Evolutionary conservation across 2,888 invertebrate genomes (phyloP).

Genomic region (Troilus luridus): DNA sequence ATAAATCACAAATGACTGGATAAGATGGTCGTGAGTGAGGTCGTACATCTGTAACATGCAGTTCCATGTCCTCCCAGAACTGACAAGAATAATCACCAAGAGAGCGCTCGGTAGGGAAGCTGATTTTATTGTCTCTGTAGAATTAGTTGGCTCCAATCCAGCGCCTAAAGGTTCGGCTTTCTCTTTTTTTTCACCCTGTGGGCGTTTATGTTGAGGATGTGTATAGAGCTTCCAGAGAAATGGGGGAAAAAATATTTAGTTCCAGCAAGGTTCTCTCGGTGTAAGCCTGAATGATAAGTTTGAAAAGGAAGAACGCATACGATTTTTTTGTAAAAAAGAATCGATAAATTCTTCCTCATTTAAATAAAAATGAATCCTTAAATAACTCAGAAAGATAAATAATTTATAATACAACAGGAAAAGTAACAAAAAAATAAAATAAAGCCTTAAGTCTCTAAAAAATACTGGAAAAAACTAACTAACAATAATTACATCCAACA

Average conservation of each 20-base stretch:
- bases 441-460: too few relatives aligned
- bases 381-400: too few relatives aligned
- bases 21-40: background rate
- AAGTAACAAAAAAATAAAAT: too few relatives aligned
- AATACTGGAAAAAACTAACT: too few relatives aligned
- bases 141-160: conserved; percentile 10
- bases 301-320: background rate
- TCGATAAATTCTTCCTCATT: too few relatives aligned
- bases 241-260: background rate
- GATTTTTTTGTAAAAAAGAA: too few relatives aligned
- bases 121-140: conserved; percentile 42
- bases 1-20: background rate
- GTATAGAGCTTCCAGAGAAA: background rate
- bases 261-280: background rate
- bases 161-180: background rate
- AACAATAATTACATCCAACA: too few relatives aligned
- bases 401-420: too few relatives aligned
- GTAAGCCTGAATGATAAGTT: background rate
- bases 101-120: background rate
- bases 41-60: background rate
- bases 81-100: conserved; percentile 2
- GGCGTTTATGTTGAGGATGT: background rate
- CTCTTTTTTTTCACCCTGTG: background rate
- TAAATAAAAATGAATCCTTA: too few relatives aligned
- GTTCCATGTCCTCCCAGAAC: background rate